Evolutionary conservation across 2,888 invertebrate species (phyloP), one percentile per base, ranked within the genome.

Genomic region (Apoda limacodes): DNA sequence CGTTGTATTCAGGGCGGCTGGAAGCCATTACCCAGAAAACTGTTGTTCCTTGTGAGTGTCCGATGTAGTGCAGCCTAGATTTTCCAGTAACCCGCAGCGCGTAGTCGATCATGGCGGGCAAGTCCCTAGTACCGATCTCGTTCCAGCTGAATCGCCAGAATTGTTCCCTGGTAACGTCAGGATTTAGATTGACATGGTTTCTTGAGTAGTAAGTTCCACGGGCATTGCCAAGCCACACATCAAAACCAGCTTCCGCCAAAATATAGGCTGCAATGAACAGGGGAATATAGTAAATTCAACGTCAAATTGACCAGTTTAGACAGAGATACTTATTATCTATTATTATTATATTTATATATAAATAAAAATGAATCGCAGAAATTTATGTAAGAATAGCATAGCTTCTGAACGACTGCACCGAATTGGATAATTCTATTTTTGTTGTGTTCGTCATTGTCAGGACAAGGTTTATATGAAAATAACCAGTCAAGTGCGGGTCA

Each of bases 71-170:
- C 0, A 95, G 50, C 28, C 85, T 70, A 1, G 80, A 42, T 13
- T 82, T 71, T 0, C 83, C 82, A 0, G 92, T 89, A 2, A 45
- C 28, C 0, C 56, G 48, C 1, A 88, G 62, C n/a, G 88, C 78
- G 50, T 88, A 86, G 55, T 95, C 89, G 25, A 97, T 88, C 76
- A 88, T 89, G 0, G 90, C 84, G 1, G 95, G 93, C 19, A 95
- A 53, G 62, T 96, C 96, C 40, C 78, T 83, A 33, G 82, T 63
- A 1, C 89, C 92, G 57, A 95, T 92, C 57, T 93, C 88, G 55
- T 95, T 90, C 88, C 89, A 95, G 35, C 91, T 91, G 52, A 87
- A 89, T 26, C 81, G 56, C 89, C 89, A 89, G 55, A 80, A 89
- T 17, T 17, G 5, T 6, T 71, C 59, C 9, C 42, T 23, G 13